A percentile compares a stretch with the other conserved stretches of the same genome.
phyloP scores from a whole-genome alignment of 2,888 invertebrate genomes.

The Leptinotarsa peninsularis region DNA sequence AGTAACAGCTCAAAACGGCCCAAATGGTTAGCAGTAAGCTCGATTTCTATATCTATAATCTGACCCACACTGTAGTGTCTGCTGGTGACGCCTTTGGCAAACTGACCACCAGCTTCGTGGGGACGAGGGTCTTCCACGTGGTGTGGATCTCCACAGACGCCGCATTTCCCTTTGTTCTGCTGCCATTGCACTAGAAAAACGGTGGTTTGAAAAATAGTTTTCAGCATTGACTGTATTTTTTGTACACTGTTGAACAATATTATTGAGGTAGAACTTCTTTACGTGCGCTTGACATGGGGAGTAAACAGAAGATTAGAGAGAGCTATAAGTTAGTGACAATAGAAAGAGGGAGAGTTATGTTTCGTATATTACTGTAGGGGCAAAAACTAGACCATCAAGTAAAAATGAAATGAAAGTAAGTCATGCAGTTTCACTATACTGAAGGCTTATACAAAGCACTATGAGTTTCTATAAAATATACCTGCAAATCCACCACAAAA shows the following conservation, averaged over 20 bases:
- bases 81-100: conserved; percentile 86
- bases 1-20: conserved; percentile 87
- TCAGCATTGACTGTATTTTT: no score
- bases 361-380: no score
- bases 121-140: conserved; percentile 79
- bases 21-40: conserved; percentile 90
- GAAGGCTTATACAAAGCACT: no score
- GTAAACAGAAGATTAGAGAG: no score
- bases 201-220: no score
- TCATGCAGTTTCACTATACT: no score
- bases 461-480: conserved; percentile 54
- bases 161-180: conserved; percentile 87
- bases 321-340: no score
- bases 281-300: no score
- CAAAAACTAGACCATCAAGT: no score
- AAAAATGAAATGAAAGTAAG: no score
- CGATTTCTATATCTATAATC: conserved; percentile 87
- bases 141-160: conserved; percentile 90
- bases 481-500: conserved; percentile 93
- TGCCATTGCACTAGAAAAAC: conserved; percentile 82
- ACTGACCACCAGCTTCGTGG: conserved; percentile 90
- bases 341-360: no score
- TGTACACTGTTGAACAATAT: neutral
- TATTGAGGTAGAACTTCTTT: no score
- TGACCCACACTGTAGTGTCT: conserved; percentile 86